Conservation (phyloP, 92 coral and sea anemone genomes). For the Porites cylindrica region DNA sequence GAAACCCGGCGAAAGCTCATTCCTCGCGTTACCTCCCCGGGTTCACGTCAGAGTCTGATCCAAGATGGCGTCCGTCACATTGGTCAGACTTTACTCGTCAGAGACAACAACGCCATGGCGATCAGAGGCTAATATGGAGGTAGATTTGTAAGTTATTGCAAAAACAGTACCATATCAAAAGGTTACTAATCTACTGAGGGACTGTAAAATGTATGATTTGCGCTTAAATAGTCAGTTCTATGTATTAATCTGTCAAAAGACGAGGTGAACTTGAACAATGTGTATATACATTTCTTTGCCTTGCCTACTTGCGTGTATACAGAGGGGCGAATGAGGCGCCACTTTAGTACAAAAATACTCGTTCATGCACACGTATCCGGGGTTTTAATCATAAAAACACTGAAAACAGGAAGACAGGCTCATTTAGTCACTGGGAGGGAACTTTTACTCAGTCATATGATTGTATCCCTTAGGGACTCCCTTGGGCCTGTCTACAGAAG, state of each 20-base stretch:
- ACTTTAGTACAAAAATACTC: background rate
- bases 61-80: constrained; percentile 74
- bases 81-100: constrained; percentile 68
- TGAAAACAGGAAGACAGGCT: too few species aligned
- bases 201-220: background rate
- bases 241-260: background rate
- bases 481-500: too few species aligned
- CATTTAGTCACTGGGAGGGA: too few species aligned
- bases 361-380: background rate
- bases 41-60: constrained; percentile 64
- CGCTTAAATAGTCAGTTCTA: background rate
- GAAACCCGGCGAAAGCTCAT: constrained; percentile 22
- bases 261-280: background rate
- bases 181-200: background rate
- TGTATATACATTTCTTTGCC: background rate
- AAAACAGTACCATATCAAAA: background rate
- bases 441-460: too few species aligned
- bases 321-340: background rate
- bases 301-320: background rate
- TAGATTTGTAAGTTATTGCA: background rate
- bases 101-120: constrained; percentile 32
- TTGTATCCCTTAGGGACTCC: too few species aligned
- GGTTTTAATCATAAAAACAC: background rate
- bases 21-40: constrained; percentile 48
- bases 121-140: constrained; percentile 33